phyloP scores from a whole-genome alignment of 2,888 invertebrate species.

The Ceriagrion tenellum region DNA sequence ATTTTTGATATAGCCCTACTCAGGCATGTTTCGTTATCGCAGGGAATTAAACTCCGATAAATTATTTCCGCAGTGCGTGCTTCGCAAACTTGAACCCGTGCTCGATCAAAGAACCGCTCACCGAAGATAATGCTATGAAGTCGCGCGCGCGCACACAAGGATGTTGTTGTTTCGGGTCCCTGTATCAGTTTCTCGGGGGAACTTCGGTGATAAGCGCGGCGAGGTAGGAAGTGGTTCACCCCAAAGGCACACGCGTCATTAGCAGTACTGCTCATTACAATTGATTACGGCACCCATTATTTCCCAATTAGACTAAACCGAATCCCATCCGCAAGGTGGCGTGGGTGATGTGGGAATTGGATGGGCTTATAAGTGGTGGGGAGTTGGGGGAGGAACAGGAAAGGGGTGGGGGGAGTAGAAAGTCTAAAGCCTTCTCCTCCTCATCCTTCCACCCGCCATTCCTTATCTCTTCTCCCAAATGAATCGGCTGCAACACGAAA shows the following conservation, averaged over 20 bases:
- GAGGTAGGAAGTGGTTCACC: background rate
- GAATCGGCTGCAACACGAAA: constrained; percentile 31
- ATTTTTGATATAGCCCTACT: too few species aligned
- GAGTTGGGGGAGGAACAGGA: background rate
- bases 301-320: constrained; percentile 26
- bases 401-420: background rate
- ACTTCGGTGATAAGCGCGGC: background rate
- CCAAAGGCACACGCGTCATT: constrained; percentile 2
- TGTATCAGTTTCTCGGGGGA: background rate
- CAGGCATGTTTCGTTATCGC: background rate
- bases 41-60: background rate
- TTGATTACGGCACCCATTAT: constrained; percentile 7
- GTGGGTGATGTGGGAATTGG: background rate
- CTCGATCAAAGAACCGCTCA: background rate
- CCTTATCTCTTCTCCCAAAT: constrained; percentile 29
- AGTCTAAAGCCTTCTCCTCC: too few species aligned
- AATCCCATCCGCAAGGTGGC: background rate
- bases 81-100: background rate
- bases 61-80: background rate
- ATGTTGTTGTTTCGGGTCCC: background rate
- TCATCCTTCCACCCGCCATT: background rate
- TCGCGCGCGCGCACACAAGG: background rate
- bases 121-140: background rate
- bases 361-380: background rate
- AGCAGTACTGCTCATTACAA: constrained; percentile 25